Conservation (phyloP, 92 coral and sea anemone species). For the Heliopora coerulea region DNA sequence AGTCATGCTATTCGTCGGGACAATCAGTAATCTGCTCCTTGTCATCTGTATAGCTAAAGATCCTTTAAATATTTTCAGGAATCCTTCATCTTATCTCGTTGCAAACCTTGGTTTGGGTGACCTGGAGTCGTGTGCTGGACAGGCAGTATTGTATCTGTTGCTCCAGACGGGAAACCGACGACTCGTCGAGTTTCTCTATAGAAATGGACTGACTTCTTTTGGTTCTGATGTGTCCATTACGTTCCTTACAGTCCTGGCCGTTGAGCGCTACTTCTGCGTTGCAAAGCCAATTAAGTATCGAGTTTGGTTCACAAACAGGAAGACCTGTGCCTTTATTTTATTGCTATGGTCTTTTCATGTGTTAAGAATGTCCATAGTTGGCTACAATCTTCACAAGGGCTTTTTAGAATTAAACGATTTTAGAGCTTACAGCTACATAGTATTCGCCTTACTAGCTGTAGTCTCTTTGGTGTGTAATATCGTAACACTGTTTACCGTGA, state of each 20-base stretch:
- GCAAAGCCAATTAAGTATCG: conserved; percentile 3
- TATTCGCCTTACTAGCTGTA: not conserved
- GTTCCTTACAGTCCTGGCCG: too few relatives aligned
- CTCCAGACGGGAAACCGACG: not conserved
- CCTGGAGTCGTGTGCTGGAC: conserved; percentile 8
- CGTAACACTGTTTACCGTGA: not conserved
- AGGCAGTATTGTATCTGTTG: not conserved
- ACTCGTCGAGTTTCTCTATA: not conserved
- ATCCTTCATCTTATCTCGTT: conserved; percentile 13
- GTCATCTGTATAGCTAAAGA: conserved; percentile 5
- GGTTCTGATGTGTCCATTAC: conserved; percentile 1
- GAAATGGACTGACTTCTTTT: not conserved
- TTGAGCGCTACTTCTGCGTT: conserved; percentile 11
- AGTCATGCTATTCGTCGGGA: not conserved
- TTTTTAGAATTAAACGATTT: not conserved
- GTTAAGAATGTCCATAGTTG: not conserved
- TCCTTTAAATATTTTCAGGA: conserved; percentile 3
- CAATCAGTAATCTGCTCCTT: not conserved
- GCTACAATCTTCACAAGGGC: not conserved
- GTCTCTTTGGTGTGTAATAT: conserved; percentile 1
- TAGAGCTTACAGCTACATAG: not conserved
- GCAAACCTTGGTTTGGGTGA: conserved; percentile 3
- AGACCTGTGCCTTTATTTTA: not conserved
- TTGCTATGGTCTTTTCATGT: conserved; percentile 1
- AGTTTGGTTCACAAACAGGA: not conserved